Evolutionary conservation across 2,888 invertebrate species (phyloP).

Genomic region (Platycheirus albimanus): DNA sequence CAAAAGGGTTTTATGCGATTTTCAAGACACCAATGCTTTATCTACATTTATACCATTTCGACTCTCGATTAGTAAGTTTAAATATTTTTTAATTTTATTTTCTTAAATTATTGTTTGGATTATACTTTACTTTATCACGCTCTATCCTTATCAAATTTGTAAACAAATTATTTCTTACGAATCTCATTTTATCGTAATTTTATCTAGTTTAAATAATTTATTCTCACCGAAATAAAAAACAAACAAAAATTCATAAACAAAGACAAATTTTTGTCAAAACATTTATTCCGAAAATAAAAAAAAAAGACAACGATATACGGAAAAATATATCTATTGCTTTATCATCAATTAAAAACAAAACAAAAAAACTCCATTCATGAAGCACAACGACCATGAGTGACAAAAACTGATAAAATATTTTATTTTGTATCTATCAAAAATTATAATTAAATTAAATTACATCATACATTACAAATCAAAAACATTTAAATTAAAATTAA

Average conservation of each 20-base stretch:
- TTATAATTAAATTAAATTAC: too few species aligned
- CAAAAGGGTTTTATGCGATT: too few species aligned
- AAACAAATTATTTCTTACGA: slow-evolving; percentile 2
- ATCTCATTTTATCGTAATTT: slow-evolving; percentile 41
- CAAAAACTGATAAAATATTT: slow-evolving; percentile 37
- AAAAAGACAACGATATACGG: slow-evolving; percentile 24
- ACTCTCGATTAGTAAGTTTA: too few species aligned
- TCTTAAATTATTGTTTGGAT: neutral
- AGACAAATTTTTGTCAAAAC: slow-evolving; percentile 6
- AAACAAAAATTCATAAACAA: neutral
- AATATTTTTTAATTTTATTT: too few species aligned
- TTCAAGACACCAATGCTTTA: too few species aligned
- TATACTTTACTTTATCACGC: slow-evolving; percentile 4
- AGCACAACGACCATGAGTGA: slow-evolving; percentile 68
- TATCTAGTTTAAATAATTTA: slow-evolving; percentile 47
- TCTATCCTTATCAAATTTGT: neutral
- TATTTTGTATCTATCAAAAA: slow-evolving; percentile 47
- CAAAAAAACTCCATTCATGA: slow-evolving; percentile 57
- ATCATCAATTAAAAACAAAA: slow-evolving; percentile 18
- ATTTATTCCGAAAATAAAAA: slow-evolving; percentile 18
- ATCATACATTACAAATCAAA: too few species aligned
- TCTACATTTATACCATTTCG: too few species aligned
- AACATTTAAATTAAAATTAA: slow-evolving; percentile 31
- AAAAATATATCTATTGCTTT: slow-evolving; percentile 27
- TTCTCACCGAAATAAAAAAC: slow-evolving; percentile 34